Conservation (phyloP, 2,113 vertebrate genomes). For the Corapipo altera region DNA sequence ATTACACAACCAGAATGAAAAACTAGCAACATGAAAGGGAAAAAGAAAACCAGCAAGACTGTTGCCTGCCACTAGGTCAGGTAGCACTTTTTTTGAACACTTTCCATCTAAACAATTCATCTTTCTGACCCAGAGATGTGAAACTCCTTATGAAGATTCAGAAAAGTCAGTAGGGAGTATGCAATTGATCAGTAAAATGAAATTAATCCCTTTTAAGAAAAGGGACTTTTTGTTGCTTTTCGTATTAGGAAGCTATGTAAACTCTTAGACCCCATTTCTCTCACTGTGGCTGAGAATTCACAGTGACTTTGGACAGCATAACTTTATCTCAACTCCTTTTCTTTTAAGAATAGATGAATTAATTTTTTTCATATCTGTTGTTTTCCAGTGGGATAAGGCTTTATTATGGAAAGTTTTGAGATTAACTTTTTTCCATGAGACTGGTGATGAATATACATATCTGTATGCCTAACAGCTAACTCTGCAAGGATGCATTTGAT, state of each 20-base stretch:
- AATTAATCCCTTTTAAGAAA: not conserved
- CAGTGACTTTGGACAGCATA: not conserved
- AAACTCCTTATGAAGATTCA: not conserved
- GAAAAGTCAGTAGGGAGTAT: not conserved
- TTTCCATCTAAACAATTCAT: not conserved
- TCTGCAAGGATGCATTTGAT: not conserved
- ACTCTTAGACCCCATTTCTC: not conserved
- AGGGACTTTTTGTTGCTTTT: not conserved
- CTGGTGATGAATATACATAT: not conserved
- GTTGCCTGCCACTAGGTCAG: not conserved
- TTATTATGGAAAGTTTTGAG: not conserved
- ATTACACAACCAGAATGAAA: not conserved
- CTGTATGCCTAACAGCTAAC: not conserved
- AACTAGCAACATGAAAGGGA: not conserved
- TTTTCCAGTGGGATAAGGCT: not conserved
- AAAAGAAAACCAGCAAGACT: not conserved
- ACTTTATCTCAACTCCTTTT: not conserved
- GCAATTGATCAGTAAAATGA: not conserved
- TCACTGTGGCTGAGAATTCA: not conserved
- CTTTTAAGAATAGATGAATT: not conserved
- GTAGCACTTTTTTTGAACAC: not conserved
- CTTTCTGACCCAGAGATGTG: not conserved
- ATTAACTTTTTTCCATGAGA: not conserved
- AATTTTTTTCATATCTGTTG: not conserved
- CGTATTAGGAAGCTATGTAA: not conserved